Percentiles rank a stretch among this genome's conserved stretches.
Conservation (phyloP, 1,140 invertebrate species). For the Anagrus nilaparvatae region DNA sequence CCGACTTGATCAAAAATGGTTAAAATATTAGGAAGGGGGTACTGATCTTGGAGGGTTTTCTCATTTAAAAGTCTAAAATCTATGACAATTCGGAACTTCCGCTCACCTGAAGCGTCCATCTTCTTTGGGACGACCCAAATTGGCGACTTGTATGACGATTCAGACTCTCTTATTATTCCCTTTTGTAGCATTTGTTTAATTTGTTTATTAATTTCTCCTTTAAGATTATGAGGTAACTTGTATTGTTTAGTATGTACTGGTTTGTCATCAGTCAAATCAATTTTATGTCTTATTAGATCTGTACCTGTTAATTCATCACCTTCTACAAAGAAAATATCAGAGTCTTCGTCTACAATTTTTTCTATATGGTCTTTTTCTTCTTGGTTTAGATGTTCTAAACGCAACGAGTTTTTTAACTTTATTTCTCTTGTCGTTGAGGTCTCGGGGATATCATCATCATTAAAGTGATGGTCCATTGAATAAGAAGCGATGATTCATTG, state of each 20-base stretch:
- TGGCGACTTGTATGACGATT: constrained; percentile 11
- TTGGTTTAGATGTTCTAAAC: background rate
- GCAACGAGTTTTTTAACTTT: background rate
- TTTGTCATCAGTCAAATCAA: constrained; percentile 7
- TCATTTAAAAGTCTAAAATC: constrained; percentile 26
- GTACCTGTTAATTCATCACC: constrained; percentile 7
- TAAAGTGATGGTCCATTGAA: no score
- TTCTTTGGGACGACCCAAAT: constrained; percentile 16
- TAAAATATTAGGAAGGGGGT: constrained; percentile 21
- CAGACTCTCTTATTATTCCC: constrained; percentile 4
- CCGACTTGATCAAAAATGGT: background rate
- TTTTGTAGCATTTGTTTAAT: constrained; percentile 12
- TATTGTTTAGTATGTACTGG: constrained; percentile 13
- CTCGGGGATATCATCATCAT: no score
- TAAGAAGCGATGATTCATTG: no score
- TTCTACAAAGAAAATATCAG: constrained; percentile 8
- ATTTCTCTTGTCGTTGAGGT: background rate
- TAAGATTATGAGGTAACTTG: constrained; percentile 4
- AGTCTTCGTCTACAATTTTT: constrained; percentile 10
- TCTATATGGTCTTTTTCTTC: background rate
- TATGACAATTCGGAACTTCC: constrained; percentile 20
- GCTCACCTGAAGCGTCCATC: constrained; percentile 7
- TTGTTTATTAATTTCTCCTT: constrained; percentile 11
- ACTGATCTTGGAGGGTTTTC: constrained; percentile 20
- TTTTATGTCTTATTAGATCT: constrained; percentile 5